phyloP scores from a whole-genome alignment of 2,113 vertebrate genomes.

The Chaetorhynchus papuensis region DNA sequence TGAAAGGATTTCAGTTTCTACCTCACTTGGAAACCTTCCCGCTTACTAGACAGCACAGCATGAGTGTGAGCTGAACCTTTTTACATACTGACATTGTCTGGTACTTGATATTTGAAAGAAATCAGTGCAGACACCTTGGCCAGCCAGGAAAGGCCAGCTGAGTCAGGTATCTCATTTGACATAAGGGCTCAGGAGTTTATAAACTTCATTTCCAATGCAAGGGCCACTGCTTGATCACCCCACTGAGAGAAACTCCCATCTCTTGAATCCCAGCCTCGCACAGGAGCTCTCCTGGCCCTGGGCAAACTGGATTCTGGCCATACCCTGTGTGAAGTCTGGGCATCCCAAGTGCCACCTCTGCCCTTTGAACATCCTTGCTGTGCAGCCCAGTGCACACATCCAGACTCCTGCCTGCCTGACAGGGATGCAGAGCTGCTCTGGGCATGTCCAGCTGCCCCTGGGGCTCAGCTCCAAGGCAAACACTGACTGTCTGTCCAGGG shows the following conservation, averaged over 20 bases:
- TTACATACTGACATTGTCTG: not conserved
- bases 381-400: not conserved
- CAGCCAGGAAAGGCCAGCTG: not conserved
- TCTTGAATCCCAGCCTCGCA: not conserved
- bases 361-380: not conserved
- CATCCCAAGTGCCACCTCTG: not conserved
- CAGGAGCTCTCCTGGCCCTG: not conserved
- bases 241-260: not conserved
- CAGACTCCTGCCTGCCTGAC: not conserved
- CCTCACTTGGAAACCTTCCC: not conserved
- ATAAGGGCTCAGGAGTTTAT: not conserved
- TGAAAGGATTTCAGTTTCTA: not conserved
- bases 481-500: not conserved
- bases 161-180: rapidly evolving
- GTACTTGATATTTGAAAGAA: not conserved
- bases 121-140: rapidly evolving
- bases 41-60: not conserved
- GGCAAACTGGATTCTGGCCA: not conserved
- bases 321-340: not conserved
- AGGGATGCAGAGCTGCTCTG: not conserved
- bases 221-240: not conserved
- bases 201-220: not conserved
- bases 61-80: not conserved
- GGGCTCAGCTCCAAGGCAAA: not conserved
- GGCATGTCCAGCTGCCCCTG: not conserved